phyloP scores from a whole-genome alignment of 2,888 invertebrate species.

The Pyrrhosoma nymphula region DNA sequence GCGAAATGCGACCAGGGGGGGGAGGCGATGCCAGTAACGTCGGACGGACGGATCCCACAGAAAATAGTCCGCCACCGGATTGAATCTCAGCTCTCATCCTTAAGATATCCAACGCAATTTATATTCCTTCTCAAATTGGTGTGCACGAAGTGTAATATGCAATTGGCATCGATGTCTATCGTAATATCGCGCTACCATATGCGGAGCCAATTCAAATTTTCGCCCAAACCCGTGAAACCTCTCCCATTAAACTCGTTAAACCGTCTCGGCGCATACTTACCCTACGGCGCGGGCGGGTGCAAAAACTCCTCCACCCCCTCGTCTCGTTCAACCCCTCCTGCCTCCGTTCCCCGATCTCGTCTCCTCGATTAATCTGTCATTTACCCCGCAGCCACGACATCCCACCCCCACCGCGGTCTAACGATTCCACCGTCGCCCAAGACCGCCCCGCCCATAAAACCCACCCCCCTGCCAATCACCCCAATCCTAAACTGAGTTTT shows the following conservation, averaged over 20 bases:
- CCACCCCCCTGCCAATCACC: not conserved
- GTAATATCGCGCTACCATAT: too few species aligned
- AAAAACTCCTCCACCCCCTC: not conserved
- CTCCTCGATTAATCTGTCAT: not conserved
- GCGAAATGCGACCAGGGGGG: too few species aligned
- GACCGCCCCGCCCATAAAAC: not conserved
- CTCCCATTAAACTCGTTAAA: not conserved
- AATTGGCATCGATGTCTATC: too few species aligned
- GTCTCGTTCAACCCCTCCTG: not conserved
- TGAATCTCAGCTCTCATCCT: too few species aligned
- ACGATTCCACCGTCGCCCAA: not conserved
- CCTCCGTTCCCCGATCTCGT: not conserved
- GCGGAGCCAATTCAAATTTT: not conserved
- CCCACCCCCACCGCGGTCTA: not conserved
- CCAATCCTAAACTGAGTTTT: too few species aligned
- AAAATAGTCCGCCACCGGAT: too few species aligned
- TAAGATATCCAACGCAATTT: too few species aligned
- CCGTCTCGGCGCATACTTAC: not conserved
- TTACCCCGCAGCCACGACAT: not conserved
- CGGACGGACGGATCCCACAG: too few species aligned
- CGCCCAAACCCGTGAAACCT: not conserved
- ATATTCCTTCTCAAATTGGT: too few species aligned
- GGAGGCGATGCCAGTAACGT: too few species aligned
- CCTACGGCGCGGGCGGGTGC: not conserved
- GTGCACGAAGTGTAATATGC: too few species aligned